phyloP scores from a whole-genome alignment of 1,140 invertebrate species.

The Caenorhabditis briggsae region DNA sequence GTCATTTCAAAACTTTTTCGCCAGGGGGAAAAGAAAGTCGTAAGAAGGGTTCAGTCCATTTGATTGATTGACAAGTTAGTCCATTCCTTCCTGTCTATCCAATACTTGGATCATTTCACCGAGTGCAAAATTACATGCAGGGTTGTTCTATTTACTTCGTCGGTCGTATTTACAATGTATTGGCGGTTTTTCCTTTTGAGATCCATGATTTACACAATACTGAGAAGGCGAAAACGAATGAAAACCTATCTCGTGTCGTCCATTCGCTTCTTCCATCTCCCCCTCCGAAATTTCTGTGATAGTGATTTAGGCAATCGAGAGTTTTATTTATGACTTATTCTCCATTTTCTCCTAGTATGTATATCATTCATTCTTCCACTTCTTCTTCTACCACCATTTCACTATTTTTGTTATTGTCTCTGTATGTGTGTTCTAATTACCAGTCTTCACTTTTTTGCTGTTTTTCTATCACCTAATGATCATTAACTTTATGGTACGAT shows the following conservation, averaged over 20 bases:
- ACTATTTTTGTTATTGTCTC: slow-evolving; percentile 34
- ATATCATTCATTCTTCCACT: slow-evolving; percentile 46
- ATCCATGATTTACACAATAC: slow-evolving; percentile 50
- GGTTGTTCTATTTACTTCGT: slow-evolving; percentile 42
- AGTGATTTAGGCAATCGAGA: slow-evolving; percentile 47
- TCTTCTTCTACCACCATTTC: too few species aligned
- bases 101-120: neutral
- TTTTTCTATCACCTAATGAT: neutral
- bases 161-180: neutral
- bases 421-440: neutral
- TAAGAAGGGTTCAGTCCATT: slow-evolving; percentile 14
- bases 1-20: neutral
- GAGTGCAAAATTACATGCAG: slow-evolving; percentile 15
- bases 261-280: neutral
- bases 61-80: slow-evolving; percentile 54
- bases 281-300: slow-evolving; percentile 26
- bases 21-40: neutral
- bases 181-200: slow-evolving; percentile 35
- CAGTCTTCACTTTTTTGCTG: slow-evolving; percentile 23
- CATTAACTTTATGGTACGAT: neutral
- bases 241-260: slow-evolving; percentile 4
- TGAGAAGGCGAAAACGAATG: slow-evolving; percentile 40
- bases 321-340: slow-evolving; percentile 32
- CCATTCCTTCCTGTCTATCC: neutral
- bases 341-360: slow-evolving; percentile 22